Evolutionary conservation across 2,113 vertebrate species (phyloP).

Genomic region (Semicossyphus pulcher): DNA sequence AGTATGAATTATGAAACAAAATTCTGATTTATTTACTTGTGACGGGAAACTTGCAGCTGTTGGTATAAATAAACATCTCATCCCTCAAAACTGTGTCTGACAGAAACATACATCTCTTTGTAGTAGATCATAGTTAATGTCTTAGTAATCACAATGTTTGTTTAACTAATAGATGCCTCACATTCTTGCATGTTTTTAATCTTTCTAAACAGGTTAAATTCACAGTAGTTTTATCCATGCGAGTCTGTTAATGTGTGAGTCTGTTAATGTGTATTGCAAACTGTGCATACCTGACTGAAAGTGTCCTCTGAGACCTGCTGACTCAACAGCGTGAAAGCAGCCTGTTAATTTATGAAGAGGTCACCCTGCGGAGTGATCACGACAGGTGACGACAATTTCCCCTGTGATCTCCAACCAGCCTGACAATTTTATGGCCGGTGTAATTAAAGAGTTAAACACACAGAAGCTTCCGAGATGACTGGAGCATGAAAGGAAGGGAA

Average conservation of each 20-base stretch:
- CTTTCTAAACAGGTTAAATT: neutral
- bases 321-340: slow-evolving; percentile 13
- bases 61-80: slow-evolving; percentile 14
- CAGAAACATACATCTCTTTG: slow-evolving; percentile 5
- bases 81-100: neutral
- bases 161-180: slow-evolving; percentile 13
- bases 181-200: slow-evolving; percentile 37
- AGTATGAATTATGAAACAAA: no score
- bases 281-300: neutral
- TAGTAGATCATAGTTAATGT: no score
- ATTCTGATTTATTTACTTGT: neutral
- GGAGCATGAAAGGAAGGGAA: slow-evolving; percentile 56
- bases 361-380: slow-evolving; percentile 32
- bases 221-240: neutral
- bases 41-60: neutral
- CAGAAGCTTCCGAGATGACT: slow-evolving; percentile 49
- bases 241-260: neutral
- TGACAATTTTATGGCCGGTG: slow-evolving; percentile 71
- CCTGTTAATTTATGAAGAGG: slow-evolving; percentile 49
- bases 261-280: neutral
- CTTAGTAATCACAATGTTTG: no score
- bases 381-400: slow-evolving; percentile 70
- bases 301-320: slow-evolving; percentile 10
- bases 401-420: slow-evolving; percentile 66
- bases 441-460: slow-evolving; percentile 69